These are phyloP conservation scores for Dendrolimus houi DNA, from an alignment of 2,888 invertebrate genomes.

Conservation along the genomic window DNA sequence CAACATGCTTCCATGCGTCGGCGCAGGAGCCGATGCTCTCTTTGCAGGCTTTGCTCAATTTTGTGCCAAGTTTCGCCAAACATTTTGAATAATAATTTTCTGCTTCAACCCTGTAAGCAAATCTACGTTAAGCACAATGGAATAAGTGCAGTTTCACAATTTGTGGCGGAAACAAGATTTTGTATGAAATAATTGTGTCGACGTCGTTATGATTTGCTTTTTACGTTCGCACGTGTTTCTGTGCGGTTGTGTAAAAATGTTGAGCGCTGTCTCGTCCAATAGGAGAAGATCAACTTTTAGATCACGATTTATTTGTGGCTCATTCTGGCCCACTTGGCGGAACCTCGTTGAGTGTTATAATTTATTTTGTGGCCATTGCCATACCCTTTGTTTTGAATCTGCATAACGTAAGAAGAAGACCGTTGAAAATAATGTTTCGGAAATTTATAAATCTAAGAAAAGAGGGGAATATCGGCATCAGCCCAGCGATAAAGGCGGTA, in stretches of 20 bases:
- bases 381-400: constrained; percentile 32
- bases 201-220: constrained; percentile 26
- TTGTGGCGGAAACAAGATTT: constrained; percentile 16
- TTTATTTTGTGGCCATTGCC: constrained; percentile 52
- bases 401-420: not conserved
- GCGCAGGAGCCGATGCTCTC: constrained; percentile 87
- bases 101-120: constrained; percentile 86
- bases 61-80: constrained; percentile 89
- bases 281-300: constrained; percentile 29
- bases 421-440: too few species aligned
- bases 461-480: too few species aligned
- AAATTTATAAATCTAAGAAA: too few species aligned
- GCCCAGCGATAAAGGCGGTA: too few species aligned
- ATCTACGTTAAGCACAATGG: constrained; percentile 9
- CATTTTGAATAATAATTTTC: constrained; percentile 95
- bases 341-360: constrained; percentile 51
- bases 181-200: constrained; percentile 20
- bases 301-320: constrained; percentile 40
- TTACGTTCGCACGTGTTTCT: constrained; percentile 21
- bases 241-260: constrained; percentile 28
- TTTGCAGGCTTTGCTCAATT: constrained; percentile 88
- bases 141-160: constrained; percentile 10
- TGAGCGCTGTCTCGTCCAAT: constrained; percentile 30
- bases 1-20: constrained; percentile 94
- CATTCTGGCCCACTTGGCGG: constrained; percentile 53